Conservation (phyloP, 2,888 invertebrate genomes). For the Drosophila subsilvestris region DNA sequence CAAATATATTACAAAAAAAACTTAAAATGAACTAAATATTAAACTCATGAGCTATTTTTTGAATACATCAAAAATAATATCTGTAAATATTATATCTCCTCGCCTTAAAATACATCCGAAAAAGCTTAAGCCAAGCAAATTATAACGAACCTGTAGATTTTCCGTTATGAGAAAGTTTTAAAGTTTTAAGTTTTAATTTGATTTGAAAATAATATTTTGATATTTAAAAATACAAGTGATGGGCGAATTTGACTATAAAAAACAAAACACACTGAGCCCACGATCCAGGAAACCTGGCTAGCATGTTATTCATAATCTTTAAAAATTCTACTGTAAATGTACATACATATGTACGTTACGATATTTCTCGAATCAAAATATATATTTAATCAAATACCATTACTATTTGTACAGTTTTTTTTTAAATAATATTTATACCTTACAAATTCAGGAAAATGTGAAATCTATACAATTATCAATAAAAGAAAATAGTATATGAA, state of each 20-base stretch:
- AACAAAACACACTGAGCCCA: too few species aligned
- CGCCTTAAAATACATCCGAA: neutral
- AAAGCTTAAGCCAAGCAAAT: neutral
- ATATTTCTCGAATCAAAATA: too few species aligned
- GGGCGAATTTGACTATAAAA: too few species aligned
- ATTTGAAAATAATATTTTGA: neutral
- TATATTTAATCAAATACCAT: neutral
- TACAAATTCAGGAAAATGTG: neutral
- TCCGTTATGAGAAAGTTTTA: neutral
- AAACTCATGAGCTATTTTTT: neutral
- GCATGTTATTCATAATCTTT: too few species aligned
- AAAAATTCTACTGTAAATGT: too few species aligned
- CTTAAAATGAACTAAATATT: neutral
- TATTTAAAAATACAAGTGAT: neutral
- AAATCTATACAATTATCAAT: neutral
- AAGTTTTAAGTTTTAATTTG: neutral
- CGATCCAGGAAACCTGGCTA: too few species aligned
- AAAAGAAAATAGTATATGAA: neutral
- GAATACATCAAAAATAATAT: neutral
- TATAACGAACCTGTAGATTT: neutral
- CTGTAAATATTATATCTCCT: neutral
- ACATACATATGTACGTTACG: too few species aligned
- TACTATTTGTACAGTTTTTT: neutral
- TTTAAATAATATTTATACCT: neutral
- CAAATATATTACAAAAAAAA: neutral